phyloP scores from a whole-genome alignment of 2,888 invertebrate species.

The Drosophila tripunctata region DNA sequence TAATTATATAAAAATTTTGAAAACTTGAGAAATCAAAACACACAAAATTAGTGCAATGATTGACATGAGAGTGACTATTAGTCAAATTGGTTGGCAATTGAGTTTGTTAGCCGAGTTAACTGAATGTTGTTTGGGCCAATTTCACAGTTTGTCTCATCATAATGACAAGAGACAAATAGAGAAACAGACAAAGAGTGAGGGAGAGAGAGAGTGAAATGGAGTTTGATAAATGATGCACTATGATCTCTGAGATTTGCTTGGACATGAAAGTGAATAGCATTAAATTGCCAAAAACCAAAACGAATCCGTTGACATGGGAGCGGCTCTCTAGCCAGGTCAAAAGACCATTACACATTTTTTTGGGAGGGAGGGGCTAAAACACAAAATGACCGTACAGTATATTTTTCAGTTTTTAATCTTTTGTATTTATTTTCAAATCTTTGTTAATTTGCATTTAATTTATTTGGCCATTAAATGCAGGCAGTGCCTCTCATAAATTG shows the following conservation, averaged over 20 bases:
- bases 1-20: background rate
- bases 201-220: background rate
- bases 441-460: conserved; percentile 70
- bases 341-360: too few relatives aligned
- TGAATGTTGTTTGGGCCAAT: conserved; percentile 15
- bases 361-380: too few relatives aligned
- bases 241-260: conserved; percentile 12
- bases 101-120: background rate
- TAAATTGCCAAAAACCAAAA: conserved; percentile 31
- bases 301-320: conserved; percentile 46
- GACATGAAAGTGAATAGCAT: conserved; percentile 29
- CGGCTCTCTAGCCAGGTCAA: conserved; percentile 15
- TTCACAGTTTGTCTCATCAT: conserved; percentile 8
- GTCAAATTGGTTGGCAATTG: conserved; percentile 10
- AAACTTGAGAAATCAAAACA: background rate
- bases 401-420: background rate
- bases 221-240: conserved; percentile 4
- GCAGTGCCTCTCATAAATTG: conserved; percentile 55
- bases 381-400: background rate
- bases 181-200: background rate
- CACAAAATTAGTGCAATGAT: conserved; percentile 5
- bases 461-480: conserved; percentile 49
- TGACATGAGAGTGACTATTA: conserved; percentile 6
- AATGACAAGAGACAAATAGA: background rate
- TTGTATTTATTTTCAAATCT: conserved; percentile 32